Base-by-base conservation (phyloP, 1,140 invertebrate species). In the Scylla paramamosain region DNA sequence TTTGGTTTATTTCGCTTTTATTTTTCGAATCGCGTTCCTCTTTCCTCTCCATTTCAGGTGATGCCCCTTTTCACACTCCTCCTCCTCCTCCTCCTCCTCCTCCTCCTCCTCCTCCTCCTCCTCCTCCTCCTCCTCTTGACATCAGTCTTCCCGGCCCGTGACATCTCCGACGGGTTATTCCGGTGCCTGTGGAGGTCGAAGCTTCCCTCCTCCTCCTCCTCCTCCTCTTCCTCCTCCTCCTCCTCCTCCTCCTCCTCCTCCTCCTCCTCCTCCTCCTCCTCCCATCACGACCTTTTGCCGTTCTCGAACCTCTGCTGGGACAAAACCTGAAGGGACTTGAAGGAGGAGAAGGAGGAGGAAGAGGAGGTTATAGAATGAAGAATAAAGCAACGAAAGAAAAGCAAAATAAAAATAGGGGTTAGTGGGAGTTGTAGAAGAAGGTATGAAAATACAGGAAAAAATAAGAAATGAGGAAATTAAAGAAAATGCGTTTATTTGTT, bases 21-120 rank as follows among this genome's bases (percentile, higher is more conserved):
- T n/a, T 77, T 77, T 77, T 77, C 67, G 67, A n/a, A 1, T n/a
- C 52, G 52, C 52, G 12, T 59, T 59, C 20, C 67, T 77, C 67
- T 77, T 77, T 77, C 67, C 67, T 77, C 8, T 25, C n/a, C 67
- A 77, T 77, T 77, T 77, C 67, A 12, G n/a, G 67, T 12, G 52
- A 59, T 20, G 52, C 67, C 67, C 67, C 67, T 77, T 77, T 77
- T 88, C 87, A 45, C 87, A 48, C 46, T 28, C 67, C 67, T n/a
- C 67, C 67, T 88, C n/a, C 87, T 31, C 87, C 87, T 48, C 87
- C 67, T 77, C 67, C 67, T n/a, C 67, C n/a, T 77, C 67, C 67
- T 77, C 67, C 67, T 77, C 67, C 67, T 77, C 67, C 67, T n/a
- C 67, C 52, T n/a, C 67, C 67, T 20, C 67, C 16, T n/a, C 25